Percentiles rank a stretch among this genome's conserved stretches.
phyloP scores from a whole-genome alignment of 1,140 invertebrate genomes.

The Neodiprion pinetum region DNA sequence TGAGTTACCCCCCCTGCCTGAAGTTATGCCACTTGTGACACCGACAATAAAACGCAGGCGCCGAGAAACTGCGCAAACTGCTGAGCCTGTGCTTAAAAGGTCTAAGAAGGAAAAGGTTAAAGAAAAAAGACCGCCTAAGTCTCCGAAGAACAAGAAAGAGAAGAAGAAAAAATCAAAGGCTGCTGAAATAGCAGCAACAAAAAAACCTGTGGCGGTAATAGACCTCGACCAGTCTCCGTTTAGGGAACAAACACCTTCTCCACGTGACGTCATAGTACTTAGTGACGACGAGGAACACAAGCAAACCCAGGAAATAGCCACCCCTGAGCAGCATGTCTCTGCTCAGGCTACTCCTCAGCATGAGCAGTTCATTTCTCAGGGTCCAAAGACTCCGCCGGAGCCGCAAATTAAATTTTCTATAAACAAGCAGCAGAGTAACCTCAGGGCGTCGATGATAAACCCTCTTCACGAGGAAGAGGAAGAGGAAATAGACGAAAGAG shows the following conservation, averaged over 20 bases:
- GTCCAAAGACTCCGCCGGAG: conserved; percentile 79
- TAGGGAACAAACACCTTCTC: conserved; percentile 78
- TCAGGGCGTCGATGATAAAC: conserved; percentile 66
- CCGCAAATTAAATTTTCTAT: conserved; percentile 75
- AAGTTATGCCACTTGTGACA: conserved; percentile 58
- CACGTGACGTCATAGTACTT: conserved; percentile 80
- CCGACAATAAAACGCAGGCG: conserved; percentile 47
- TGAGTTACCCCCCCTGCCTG: conserved; percentile 43
- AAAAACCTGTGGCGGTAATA: conserved; percentile 83
- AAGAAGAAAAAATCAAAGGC: conserved; percentile 64
- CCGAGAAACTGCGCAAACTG: conserved; percentile 44
- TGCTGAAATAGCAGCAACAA: conserved; percentile 58
- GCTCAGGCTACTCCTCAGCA: conserved; percentile 46
- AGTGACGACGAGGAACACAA: conserved; percentile 74
- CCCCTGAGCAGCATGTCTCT: conserved; percentile 45
- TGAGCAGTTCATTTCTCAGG: conserved; percentile 59
- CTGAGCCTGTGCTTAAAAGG: conserved; percentile 49
- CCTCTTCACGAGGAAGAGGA: conserved; percentile 64
- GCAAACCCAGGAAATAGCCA: conserved; percentile 33
- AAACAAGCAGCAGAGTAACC: conserved; percentile 66
- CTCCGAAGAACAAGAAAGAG: conserved; percentile 58
- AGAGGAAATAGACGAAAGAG: conserved; percentile 51
- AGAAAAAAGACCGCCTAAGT: conserved; percentile 61
- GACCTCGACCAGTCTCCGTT: conserved; percentile 86
- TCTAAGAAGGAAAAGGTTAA: conserved; percentile 58